phyloP scores from a whole-genome alignment of 2,113 vertebrate species.

The Clarias batrachus region DNA sequence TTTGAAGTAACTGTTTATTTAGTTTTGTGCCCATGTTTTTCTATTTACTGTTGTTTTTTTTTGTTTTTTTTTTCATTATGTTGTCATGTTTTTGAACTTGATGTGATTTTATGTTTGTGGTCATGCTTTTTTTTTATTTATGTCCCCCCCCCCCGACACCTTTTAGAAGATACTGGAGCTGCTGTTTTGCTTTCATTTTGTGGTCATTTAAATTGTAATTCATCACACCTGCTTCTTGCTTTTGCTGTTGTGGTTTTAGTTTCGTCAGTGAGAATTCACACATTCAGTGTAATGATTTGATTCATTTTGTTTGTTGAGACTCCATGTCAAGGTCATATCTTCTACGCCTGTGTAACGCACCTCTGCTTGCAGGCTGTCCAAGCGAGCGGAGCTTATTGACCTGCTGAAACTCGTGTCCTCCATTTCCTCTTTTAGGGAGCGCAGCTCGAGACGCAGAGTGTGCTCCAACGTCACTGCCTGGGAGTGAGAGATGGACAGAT shows the following conservation, averaged over 20 bases:
- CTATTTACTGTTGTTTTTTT: not conserved
- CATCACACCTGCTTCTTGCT: too few species aligned
- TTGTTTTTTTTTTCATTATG: not conserved
- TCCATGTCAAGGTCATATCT: not conserved
- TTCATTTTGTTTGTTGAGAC: not conserved
- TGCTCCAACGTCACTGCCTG: slow-evolving; percentile 76
- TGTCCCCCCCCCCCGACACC: too few species aligned
- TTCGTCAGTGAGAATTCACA: not conserved
- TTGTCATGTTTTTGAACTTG: not conserved
- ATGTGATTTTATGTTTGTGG: too few species aligned
- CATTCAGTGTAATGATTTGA: not conserved
- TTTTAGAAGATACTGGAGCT: too few species aligned
- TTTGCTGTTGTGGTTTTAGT: not conserved
- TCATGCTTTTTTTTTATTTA: too few species aligned
- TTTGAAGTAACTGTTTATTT: not conserved
- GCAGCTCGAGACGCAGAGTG: slow-evolving; percentile 71
- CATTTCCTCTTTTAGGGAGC: slow-evolving; percentile 72
- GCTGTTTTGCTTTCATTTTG: too few species aligned
- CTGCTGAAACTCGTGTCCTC: slow-evolving; percentile 72
- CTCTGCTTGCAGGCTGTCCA: slow-evolving; percentile 72
- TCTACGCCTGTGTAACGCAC: slow-evolving; percentile 42
- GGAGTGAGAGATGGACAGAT: not conserved
- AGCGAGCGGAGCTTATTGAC: slow-evolving; percentile 68
- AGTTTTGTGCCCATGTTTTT: not conserved
- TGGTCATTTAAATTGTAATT: too few species aligned